These are phyloP conservation scores for Euplexia lucipara DNA, from an alignment of 2,888 invertebrate genomes.

Conservation along the genomic window DNA sequence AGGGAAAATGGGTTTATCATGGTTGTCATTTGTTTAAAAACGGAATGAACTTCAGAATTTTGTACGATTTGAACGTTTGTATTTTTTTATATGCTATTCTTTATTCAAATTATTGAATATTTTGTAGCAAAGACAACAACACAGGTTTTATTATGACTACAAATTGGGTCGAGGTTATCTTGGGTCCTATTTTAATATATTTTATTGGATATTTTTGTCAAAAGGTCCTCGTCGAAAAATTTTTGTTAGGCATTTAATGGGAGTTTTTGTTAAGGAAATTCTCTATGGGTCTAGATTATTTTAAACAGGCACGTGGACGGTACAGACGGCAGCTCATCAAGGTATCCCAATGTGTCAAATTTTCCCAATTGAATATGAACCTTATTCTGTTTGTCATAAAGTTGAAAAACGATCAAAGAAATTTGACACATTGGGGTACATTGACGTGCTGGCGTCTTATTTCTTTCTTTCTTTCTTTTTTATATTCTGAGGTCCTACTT, in stretches of 20 bases:
- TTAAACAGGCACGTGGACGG: no score
- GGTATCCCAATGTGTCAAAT: no score
- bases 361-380: no score
- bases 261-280: neutral
- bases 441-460: no score
- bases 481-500: slow-evolving; percentile 7
- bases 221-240: no score
- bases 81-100: neutral
- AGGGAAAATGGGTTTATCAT: neutral
- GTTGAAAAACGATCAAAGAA: no score
- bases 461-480: neutral
- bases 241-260: no score
- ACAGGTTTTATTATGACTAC: slow-evolving; percentile 39
- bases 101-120: slow-evolving; percentile 40
- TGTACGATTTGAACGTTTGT: neutral
- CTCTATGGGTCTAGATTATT: no score
- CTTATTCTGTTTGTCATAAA: no score
- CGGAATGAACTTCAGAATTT: neutral
- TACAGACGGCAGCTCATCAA: no score
- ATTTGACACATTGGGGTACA: no score
- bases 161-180: slow-evolving; percentile 29
- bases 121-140: slow-evolving; percentile 35
- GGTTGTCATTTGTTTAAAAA: slow-evolving; percentile 26
- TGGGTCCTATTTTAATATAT: slow-evolving; percentile 25
- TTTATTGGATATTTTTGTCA: slow-evolving; percentile 39